Conservation (phyloP, 2,113 vertebrate species). For the Clarias macrocephalus region DNA sequence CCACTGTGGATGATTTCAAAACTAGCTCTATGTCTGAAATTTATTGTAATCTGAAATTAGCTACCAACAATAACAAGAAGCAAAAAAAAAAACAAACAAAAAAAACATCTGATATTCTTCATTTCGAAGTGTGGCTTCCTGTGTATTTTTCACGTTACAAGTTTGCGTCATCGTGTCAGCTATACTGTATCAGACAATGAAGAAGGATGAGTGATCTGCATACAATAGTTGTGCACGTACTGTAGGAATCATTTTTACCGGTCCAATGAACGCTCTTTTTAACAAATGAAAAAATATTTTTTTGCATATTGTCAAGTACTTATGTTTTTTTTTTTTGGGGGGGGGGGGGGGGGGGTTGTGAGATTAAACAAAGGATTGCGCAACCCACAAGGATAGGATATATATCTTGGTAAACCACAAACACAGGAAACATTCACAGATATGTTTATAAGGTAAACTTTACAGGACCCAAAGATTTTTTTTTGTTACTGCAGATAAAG, state of each 20-base stretch:
- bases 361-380: neutral
- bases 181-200: neutral
- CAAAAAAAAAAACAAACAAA: no score
- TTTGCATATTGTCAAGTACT: neutral
- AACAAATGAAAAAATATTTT: neutral
- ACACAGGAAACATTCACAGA: neutral
- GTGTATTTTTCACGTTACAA: neutral
- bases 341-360: neutral
- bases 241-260: neutral
- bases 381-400: neutral
- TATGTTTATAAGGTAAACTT: neutral
- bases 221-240: neutral
- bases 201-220: neutral
- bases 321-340: neutral
- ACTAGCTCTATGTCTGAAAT: neutral
- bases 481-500: no score
- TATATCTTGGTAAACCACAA: neutral
- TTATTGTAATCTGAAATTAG: neutral
- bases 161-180: neutral
- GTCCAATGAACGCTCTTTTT: neutral
- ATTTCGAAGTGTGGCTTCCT: neutral
- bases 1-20: neutral
- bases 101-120: neutral
- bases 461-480: no score
- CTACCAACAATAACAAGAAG: no score